A percentile compares a stretch with the other conserved stretches of the same genome.
phyloP scores from a whole-genome alignment of 2,888 invertebrate genomes.

The Chrysolina haemoptera region DNA sequence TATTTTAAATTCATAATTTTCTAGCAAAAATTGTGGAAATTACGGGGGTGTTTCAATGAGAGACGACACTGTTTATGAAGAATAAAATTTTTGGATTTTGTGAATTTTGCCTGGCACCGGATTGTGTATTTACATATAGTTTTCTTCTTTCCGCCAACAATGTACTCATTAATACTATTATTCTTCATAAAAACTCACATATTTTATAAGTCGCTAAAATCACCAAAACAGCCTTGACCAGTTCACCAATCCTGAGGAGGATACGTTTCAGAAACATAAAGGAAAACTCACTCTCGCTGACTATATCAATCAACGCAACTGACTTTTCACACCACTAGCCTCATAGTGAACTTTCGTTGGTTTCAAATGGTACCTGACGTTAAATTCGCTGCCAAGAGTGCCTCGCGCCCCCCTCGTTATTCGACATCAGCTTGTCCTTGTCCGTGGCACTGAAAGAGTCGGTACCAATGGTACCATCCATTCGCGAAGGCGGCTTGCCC shows the following conservation, averaged over 20 bases:
- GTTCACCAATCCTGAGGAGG: constrained; percentile 26
- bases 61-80: no score
- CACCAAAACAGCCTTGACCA: constrained; percentile 23
- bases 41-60: no score
- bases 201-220: constrained; percentile 25
- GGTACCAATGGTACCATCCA: not conserved
- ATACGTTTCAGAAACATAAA: constrained; percentile 27
- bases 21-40: no score
- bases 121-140: no score
- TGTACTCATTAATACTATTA: no score
- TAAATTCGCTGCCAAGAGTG: constrained; percentile 23
- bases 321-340: not conserved
- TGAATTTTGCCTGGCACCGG: no score
- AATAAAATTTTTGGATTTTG: no score
- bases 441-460: constrained; percentile 9
- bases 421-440: not conserved
- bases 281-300: constrained; percentile 12
- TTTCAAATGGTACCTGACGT: constrained; percentile 36
- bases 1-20: no score
- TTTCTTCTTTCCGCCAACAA: no score
- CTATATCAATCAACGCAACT: not conserved
- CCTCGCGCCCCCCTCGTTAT: constrained; percentile 20
- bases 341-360: not conserved
- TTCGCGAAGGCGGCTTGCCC: not conserved
- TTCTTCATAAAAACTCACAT: constrained; percentile 8